Evolutionary conservation across 2,888 invertebrate genomes (phyloP), one percentile per base, ranked within the genome.

Genomic region (Anodontia alba): DNA sequence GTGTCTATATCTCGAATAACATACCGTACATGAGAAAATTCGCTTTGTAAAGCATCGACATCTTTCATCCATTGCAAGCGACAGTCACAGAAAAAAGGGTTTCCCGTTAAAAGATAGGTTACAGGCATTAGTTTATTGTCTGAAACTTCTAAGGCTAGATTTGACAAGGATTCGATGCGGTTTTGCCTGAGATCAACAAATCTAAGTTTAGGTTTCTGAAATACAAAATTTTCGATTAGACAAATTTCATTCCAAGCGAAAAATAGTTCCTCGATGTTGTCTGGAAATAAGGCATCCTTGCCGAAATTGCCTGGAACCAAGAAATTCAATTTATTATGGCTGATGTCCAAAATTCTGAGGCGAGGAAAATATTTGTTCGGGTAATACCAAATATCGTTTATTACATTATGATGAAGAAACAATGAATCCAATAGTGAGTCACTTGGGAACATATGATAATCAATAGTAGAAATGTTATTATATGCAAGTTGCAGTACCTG

Each of bases 61-160:
- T 46, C 12, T 43, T 42, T 38, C 8, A 69, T 5, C 69, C 69
- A 69, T 26, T 10, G 5, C 23, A 69, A 29, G 2, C 29, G 17
- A 20, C 69, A 69, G 69, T 69, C 69, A 43, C 69, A 69, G 20
- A 36, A 7, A 69, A 69, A 69, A 3, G 43, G 69, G n/a, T 69
- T 69, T 15, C 43, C 43, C 1, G 3, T 3, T 20, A 69, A 23
- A 20, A 29, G 36, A 43, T 31, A 69, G 1, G 15, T 23, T 15
- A 69, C 69, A 23, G 42, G 69, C 7, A 12, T 46, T 7, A 43
- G 3, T 8, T 69, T 69, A 3, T 43, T 23, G 8, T 20, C 20
- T 17, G 43, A 43, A 7, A 43, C 26, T 1, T n/a, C 69, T 12
- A 69, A 15, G 1, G 26, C 69, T 12, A 69, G 23, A 17, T 69